Evolutionary conservation across 23 tunicate species (phyloP), one percentile per base, ranked within the genome.

Genomic region (Halocynthia roretzi): DNA sequence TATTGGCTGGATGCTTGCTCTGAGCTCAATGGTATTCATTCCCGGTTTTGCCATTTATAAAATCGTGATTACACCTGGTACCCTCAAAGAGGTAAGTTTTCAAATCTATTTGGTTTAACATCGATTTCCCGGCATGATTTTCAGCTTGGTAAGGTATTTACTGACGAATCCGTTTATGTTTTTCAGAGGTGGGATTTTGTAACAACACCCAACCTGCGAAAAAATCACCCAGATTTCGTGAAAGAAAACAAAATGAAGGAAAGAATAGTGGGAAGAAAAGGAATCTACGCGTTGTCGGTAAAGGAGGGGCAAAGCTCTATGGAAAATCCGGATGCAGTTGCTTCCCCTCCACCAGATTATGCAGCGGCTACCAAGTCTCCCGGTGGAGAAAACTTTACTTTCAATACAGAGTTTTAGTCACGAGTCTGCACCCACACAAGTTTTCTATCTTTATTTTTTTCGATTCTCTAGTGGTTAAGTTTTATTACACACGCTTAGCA

Each of bases 1-100:
- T 5, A 92, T 92, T 55, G 98, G 98, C 0, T 92, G 91, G 91
- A 67, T 76, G 20, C 84, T 92, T 8, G 98, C 98, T 19, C 53
- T 82, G 65, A 77, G 87, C 50, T 92, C 98, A 8, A 86, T 92
- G 84, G 56, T 92, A 7, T 52, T 92, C 56, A 92, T 92, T 10
- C 98, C 98, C 5, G 81, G 62, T 5, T 86, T 81, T 64, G 87
- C 88, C 5, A 72, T 86, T 62, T 86, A 81, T 73, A 65, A 71
- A 8, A 58, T 92, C 55, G 62, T 80, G 18, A 74, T 61, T 7
- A 86, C 98, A 8, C 60, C 80, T 40, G 98, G 98, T 51, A 64
- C 85, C 14, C 56, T 92, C 1, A 10, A 8, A 5, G 92, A 92
- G 79, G 98, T 92, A 65, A 53, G 83, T 7, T 62, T 50, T 9